These are phyloP conservation scores for Amblyraja radiata DNA, from an alignment of 2,797 vertebrate genomes.

Conservation along the genomic window DNA sequence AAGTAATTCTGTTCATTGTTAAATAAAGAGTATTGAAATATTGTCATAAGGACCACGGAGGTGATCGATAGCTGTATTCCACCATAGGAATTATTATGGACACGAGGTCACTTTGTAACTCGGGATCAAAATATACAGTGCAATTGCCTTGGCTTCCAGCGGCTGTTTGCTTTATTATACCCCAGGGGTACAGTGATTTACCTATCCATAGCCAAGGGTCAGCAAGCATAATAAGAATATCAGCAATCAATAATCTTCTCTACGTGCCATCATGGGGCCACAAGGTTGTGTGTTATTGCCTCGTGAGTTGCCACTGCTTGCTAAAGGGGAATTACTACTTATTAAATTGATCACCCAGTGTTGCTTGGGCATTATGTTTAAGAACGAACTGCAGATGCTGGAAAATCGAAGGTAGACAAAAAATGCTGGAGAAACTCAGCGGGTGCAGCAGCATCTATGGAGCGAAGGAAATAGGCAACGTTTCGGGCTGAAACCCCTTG, in stretches of 20 bases:
- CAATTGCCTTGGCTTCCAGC: conserved; percentile 30
- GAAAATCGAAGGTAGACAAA: no score
- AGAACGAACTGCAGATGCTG: no score
- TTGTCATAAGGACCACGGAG: conserved; percentile 22
- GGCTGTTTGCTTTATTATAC: conserved; percentile 27
- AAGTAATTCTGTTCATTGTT: conserved; percentile 30
- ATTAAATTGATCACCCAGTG: neutral
- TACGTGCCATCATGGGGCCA: conserved; percentile 23
- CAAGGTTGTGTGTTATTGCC: conserved; percentile 7
- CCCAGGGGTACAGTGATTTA: conserved; percentile 35
- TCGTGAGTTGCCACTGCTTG: neutral
- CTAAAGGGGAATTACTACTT: conserved; percentile 10
- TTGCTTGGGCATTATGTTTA: neutral
- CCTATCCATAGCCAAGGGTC: conserved; percentile 34
- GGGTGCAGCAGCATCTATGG: no score
- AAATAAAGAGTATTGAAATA: conserved; percentile 30
- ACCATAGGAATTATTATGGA: conserved; percentile 28
- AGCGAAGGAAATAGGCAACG: no score
- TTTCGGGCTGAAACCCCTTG: no score
- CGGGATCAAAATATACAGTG: conserved; percentile 25
- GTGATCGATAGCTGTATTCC: conserved; percentile 30
- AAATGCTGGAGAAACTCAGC: no score
- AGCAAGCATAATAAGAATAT: conserved; percentile 31
- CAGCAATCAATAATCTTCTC: conserved; percentile 36
- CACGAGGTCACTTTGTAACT: conserved; percentile 31